A percentile compares a stretch with the other conserved stretches of the same genome.
Conservation (phyloP, 2,113 vertebrate species). For the Hydropotes inermis region DNA sequence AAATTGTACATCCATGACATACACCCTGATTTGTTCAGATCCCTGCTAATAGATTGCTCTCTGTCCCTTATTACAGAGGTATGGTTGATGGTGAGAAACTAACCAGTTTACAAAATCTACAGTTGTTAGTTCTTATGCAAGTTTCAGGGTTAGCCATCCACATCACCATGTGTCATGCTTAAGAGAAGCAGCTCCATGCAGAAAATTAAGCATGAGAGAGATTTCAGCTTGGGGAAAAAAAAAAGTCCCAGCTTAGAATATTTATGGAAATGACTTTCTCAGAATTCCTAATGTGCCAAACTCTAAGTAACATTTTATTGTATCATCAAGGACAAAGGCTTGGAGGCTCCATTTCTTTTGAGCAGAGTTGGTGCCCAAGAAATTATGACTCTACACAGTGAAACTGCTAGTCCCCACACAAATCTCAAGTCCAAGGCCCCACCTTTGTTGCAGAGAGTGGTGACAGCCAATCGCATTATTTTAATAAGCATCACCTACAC, state of each 20-base stretch:
- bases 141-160: neutral
- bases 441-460: neutral
- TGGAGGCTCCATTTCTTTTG: neutral
- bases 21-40: neutral
- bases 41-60: neutral
- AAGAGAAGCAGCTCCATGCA: neutral
- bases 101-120: neutral
- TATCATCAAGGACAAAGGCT: neutral
- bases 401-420: neutral
- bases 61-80: neutral
- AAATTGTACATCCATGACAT: neutral
- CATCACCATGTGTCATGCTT: neutral
- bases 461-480: neutral
- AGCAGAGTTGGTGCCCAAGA: neutral
- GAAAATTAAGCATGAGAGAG: neutral
- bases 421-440: neutral
- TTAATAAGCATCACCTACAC: neutral
- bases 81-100: neutral
- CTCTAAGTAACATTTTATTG: neutral
- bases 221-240: neutral
- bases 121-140: neutral
- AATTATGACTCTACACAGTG: neutral
- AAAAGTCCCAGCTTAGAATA: neutral
- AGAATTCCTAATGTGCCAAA: slow-evolving; percentile 15
- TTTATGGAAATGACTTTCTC: neutral